Percentiles rank a stretch among this genome's conserved stretches.
These are phyloP conservation scores for Chaenocephalus aceratus DNA, from an alignment of 2,113 vertebrate genomes.

Conservation along the genomic window DNA sequence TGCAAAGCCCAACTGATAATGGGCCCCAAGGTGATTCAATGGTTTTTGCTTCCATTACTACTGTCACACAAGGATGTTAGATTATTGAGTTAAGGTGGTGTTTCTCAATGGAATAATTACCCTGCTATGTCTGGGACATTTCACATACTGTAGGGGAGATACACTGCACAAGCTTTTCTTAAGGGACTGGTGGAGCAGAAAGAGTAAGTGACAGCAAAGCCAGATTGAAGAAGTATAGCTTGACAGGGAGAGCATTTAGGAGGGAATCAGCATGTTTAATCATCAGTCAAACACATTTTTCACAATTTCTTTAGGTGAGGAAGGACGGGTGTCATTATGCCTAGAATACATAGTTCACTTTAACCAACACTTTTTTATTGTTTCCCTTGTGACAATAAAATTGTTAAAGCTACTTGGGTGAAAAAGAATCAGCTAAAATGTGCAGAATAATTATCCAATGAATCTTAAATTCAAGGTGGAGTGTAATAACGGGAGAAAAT, in stretches of 20 bases:
- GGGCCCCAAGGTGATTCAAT: slow-evolving; percentile 15
- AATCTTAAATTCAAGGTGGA: slow-evolving; percentile 38
- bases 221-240: slow-evolving; percentile 7
- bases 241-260: slow-evolving; percentile 15
- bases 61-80: slow-evolving; percentile 29
- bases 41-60: slow-evolving; percentile 16
- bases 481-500: slow-evolving; percentile 4
- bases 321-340: slow-evolving; percentile 2
- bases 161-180: slow-evolving; percentile 12
- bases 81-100: slow-evolving; percentile 27
- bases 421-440: slow-evolving; percentile 18
- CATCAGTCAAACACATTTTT: slow-evolving; percentile 27
- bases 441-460: slow-evolving; percentile 32
- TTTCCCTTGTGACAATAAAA: neutral
- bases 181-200: slow-evolving; percentile 16
- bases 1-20: slow-evolving; percentile 28
- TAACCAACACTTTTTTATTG: slow-evolving; percentile 15
- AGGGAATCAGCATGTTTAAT: slow-evolving; percentile 43
- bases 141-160: slow-evolving; percentile 1
- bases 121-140: slow-evolving; percentile 11
- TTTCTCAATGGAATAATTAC: slow-evolving; percentile 17
- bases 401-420: slow-evolving; percentile 3
- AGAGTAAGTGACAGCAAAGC: slow-evolving; percentile 32
- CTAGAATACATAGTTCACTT: slow-evolving; percentile 20
- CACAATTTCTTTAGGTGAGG: neutral